Evolutionary conservation across 2,113 vertebrate genomes (phyloP), one percentile per base, ranked within the genome.

Genomic region (Scytalopus superciliaris): DNA sequence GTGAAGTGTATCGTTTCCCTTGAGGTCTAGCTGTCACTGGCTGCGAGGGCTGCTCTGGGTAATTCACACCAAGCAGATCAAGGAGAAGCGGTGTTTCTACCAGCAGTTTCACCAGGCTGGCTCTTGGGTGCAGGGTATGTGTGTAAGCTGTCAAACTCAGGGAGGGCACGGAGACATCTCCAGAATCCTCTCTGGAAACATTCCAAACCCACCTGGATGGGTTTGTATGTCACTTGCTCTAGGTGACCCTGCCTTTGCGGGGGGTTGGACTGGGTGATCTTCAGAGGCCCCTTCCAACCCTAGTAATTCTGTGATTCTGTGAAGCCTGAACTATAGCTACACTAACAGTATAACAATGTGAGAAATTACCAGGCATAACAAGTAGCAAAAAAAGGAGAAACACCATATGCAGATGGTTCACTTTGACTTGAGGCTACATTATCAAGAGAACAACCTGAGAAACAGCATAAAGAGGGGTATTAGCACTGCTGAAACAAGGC

Each of bases 1-100:
- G 15, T 23, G 24, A 67, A 60, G n/a, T 0, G 0, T 19, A 28
- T 44, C 30, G 53, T 64, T 67, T 72, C 33, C 19, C 22, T 50
- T 27, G 25, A 69, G 14, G 21, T 70, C 64, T 24, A 16, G 35
- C 33, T 55, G 9, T 21, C 0, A 0, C 25, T 44, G 47, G 42
- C 73, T 62, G 21, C 11, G 66, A 76, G 7, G 4, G 19, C 37
- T 80, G 17, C 10, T 42, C 35, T 55, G n/a, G 49, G 28, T 33
- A 47, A 47, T 55, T 90, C 68, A 82, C 47, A 78, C 11, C 23
- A 55, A 72, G 40, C 0, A 72, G 56, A 68, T 21, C 33, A 81
- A 60, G 49, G 15, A 90, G 45, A 80, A 77, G n/a, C n/a, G 53
- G 17, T 59, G 39, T 14, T 67, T 31, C 30, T 52, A 70, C 9